Conservation (phyloP, 2,888 invertebrate genomes). For the Antheraea assamensis region DNA sequence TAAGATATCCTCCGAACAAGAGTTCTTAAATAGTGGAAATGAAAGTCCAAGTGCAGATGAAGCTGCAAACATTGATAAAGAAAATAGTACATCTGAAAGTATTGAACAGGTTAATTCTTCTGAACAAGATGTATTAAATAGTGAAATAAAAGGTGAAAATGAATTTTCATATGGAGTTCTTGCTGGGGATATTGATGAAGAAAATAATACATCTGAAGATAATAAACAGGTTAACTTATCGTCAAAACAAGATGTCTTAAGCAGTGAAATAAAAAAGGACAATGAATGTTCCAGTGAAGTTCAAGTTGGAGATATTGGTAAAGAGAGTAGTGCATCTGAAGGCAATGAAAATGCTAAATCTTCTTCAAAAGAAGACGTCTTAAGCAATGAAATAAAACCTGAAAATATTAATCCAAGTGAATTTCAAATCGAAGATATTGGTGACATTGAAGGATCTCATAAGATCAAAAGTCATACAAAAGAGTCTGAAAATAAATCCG, state of each 20-base stretch:
- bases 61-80: background rate
- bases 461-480: background rate
- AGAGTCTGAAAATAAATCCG: background rate
- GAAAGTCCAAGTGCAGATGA: background rate
- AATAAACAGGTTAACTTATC: too few relatives aligned
- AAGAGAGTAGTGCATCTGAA: too few relatives aligned
- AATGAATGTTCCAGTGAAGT: background rate
- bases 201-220: background rate
- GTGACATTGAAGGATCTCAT: background rate
- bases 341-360: background rate
- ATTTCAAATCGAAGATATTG: background rate
- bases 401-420: background rate
- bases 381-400: background rate
- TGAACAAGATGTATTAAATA: background rate
- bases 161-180: background rate
- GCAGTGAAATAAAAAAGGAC: background rate
- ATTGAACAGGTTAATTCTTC: background rate
- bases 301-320: background rate
- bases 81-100: background rate
- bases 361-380: background rate
- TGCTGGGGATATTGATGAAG: background rate
- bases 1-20: background rate
- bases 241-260: background rate
- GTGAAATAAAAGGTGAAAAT: background rate
- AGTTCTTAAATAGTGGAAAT: background rate